phyloP scores from a whole-genome alignment of 1,140 invertebrate species.

The Hirudo medicinalis region DNA sequence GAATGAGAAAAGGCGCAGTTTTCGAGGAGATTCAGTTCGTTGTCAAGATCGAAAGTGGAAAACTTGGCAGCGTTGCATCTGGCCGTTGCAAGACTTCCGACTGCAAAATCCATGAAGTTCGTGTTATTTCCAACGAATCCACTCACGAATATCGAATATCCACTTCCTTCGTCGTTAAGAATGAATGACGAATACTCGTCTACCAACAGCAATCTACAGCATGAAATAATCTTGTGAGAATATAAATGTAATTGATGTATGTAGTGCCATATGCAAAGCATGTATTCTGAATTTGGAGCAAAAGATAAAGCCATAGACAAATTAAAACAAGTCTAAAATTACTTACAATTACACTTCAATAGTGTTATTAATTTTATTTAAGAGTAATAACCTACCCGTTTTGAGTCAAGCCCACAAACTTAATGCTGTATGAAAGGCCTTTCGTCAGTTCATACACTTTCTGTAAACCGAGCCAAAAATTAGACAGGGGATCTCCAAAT shows the following conservation, averaged over 20 bases:
- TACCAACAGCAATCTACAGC: neutral
- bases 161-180: neutral
- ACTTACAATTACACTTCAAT: no score
- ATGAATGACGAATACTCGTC: conserved; percentile 2
- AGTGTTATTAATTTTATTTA: no score
- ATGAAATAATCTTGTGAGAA: neutral
- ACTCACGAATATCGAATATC: neutral
- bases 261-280: neutral
- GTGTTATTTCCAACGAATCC: neutral
- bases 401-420: no score
- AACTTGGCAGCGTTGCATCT: neutral
- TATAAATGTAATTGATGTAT: neutral
- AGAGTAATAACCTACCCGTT: no score
- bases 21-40: neutral
- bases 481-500: no score
- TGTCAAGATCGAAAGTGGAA: neutral
- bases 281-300: neutral
- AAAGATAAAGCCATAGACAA: no score
- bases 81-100: neutral
- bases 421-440: no score
- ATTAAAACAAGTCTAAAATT: no score
- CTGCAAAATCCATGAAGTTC: neutral
- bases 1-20: neutral
- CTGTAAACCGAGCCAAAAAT: no score
- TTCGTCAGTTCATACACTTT: no score